Evolutionary conservation across 2,797 vertebrate genomes (phyloP).

Genomic region (Bradypus variegatus): DNA sequence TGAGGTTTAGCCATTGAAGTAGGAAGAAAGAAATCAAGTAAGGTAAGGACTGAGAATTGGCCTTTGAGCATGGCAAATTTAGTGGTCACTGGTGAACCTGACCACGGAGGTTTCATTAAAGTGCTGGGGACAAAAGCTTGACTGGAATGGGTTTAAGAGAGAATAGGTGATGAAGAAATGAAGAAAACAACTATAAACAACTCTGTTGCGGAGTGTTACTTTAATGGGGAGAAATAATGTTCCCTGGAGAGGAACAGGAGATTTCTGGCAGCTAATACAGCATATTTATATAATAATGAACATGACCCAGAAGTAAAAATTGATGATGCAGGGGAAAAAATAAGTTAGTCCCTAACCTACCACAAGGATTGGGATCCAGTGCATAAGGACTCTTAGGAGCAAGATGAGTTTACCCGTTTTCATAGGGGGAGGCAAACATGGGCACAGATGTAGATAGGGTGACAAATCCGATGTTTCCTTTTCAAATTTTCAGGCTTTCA

Average conservation of each 20-base stretch:
- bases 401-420: not conserved
- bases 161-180: not conserved
- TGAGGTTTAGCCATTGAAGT: not conserved
- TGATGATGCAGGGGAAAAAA: not conserved
- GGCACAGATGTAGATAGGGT: not conserved
- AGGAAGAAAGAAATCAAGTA: not conserved
- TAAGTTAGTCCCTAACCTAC: not conserved
- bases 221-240: not conserved
- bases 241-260: not conserved
- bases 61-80: not conserved
- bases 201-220: not conserved
- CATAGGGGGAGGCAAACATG: not conserved
- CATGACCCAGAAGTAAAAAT: not conserved
- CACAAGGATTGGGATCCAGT: not conserved
- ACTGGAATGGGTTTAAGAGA: not conserved
- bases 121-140: not conserved
- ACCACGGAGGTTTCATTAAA: not conserved
- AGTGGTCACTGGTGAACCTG: not conserved
- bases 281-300: not conserved
- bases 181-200: not conserved
- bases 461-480: not conserved
- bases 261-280: not conserved
- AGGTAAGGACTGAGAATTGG: not conserved
- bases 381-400: not conserved
- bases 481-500: not conserved